These are phyloP conservation scores for Dipus sagitta DNA, from an alignment of 2,797 vertebrate genomes.

Conservation along the genomic window DNA sequence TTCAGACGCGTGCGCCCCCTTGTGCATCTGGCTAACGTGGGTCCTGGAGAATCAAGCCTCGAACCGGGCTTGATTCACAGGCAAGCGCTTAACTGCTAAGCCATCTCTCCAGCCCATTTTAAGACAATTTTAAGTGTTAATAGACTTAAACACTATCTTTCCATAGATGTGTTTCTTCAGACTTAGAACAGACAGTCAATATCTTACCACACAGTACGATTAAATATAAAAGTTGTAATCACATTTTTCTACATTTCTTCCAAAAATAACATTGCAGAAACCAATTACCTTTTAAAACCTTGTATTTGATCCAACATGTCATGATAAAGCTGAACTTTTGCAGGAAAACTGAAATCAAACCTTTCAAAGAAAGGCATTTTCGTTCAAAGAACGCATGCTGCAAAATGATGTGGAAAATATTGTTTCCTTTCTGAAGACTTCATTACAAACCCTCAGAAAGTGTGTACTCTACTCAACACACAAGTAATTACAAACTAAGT, in stretches of 20 bases:
- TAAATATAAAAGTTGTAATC: slow-evolving; percentile 67
- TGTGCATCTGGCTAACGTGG: too few species aligned
- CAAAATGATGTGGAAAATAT: slow-evolving; percentile 47
- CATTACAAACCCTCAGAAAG: slow-evolving; percentile 6
- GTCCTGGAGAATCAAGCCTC: too few species aligned
- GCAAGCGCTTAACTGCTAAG: too few species aligned
- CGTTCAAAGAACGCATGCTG: slow-evolving; percentile 57
- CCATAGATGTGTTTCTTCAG: slow-evolving; percentile 24
- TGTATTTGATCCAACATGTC: slow-evolving; percentile 72
- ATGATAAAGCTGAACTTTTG: slow-evolving; percentile 72
- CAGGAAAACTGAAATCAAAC: slow-evolving; percentile 60
- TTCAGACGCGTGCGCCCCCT: too few species aligned
- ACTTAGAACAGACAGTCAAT: slow-evolving; percentile 64
- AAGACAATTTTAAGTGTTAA: background rate
- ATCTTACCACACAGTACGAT: slow-evolving; percentile 7
- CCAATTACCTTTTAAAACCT: slow-evolving; percentile 72
- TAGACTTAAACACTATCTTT: slow-evolving; percentile 16
- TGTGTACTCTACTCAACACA: slow-evolving; percentile 64
- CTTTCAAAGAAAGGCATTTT: slow-evolving; percentile 65
- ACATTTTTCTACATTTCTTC: slow-evolving; percentile 73
- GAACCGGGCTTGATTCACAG: too few species aligned
- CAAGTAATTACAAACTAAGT: slow-evolving; percentile 62
- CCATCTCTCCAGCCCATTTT: too few species aligned
- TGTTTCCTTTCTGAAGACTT: slow-evolving; percentile 64
- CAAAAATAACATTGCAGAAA: slow-evolving; percentile 70